Percentiles rank a stretch among this genome's conserved stretches.
Evolutionary conservation across 2,113 vertebrate species (phyloP).

Genomic region (Pelusios castaneus): DNA sequence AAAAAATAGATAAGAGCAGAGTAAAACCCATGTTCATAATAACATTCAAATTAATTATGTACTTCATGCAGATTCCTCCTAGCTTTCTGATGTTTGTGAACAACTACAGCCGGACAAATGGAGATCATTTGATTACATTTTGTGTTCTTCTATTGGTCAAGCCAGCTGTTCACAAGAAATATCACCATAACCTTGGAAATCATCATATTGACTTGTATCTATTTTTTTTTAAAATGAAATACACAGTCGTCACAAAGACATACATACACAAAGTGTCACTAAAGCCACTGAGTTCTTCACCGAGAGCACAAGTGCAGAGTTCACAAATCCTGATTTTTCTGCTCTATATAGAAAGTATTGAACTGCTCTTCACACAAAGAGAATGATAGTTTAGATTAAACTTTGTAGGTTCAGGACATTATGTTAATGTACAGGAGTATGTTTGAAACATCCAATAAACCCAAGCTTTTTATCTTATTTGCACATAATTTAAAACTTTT

Average conservation of each 20-base stretch:
- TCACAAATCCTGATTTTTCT: not conserved
- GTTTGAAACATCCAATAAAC: not conserved
- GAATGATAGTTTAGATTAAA: slow-evolving; percentile 11
- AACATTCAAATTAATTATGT: not conserved
- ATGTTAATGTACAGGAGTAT: not conserved
- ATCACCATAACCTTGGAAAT: slow-evolving; percentile 40
- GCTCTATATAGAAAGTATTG: slow-evolving; percentile 16
- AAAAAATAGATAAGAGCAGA: not conserved
- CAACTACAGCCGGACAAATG: slow-evolving; percentile 69
- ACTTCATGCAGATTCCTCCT: slow-evolving; percentile 62
- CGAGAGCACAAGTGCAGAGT: slow-evolving; percentile 35
- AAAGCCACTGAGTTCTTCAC: slow-evolving; percentile 10
- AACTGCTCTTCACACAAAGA: not conserved
- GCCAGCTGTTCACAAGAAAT: slow-evolving; percentile 51
- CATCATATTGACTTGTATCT: slow-evolving; percentile 65
- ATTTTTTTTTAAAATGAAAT: slow-evolving; percentile 47
- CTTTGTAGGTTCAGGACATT: not conserved
- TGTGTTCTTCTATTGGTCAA: slow-evolving; percentile 64
- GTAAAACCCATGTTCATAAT: not conserved
- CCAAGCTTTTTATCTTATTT: slow-evolving; percentile 2
- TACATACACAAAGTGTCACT: rapidly evolving
- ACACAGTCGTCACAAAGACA: not conserved
- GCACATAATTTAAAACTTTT: not conserved
- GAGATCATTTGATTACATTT: slow-evolving; percentile 66
- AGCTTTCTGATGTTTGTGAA: slow-evolving; percentile 75